A percentile compares a stretch with the other conserved stretches of the same genome.
Conservation (phyloP, 2,888 invertebrate genomes). For the Aleiodes alternator region DNA sequence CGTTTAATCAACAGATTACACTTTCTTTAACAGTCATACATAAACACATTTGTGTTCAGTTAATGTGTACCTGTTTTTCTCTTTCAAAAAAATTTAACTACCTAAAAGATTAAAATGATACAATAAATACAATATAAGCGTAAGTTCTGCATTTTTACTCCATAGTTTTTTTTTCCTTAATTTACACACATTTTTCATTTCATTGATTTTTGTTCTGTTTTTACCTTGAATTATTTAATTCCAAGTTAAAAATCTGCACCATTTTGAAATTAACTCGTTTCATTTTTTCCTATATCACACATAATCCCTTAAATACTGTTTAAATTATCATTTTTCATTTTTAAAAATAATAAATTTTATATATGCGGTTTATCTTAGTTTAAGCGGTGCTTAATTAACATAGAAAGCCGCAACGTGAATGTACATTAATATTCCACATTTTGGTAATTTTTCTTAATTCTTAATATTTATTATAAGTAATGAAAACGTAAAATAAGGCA, state of each 20-base stretch:
- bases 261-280: neutral
- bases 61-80: conserved; percentile 38
- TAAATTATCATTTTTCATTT: conserved; percentile 16
- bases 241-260: neutral
- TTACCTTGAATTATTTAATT: neutral
- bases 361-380: neutral
- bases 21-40: conserved; percentile 52
- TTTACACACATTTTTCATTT: neutral
- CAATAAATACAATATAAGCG: conserved; percentile 25
- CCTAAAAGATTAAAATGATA: neutral
- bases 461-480: neutral
- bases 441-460: conserved; percentile 2
- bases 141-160: neutral
- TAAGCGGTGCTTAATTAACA: conserved; percentile 33
- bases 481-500: neutral
- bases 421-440: conserved; percentile 23
- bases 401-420: conserved; percentile 27
- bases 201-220: neutral
- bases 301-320: conserved; percentile 55
- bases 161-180: neutral
- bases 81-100: neutral
- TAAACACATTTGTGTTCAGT: conserved; percentile 47
- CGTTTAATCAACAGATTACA: conserved; percentile 50
- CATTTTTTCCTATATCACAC: conserved; percentile 24
- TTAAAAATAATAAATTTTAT: conserved; percentile 7